phyloP scores from a whole-genome alignment of 2,888 invertebrate species.

The Eristalinus aeneus region DNA sequence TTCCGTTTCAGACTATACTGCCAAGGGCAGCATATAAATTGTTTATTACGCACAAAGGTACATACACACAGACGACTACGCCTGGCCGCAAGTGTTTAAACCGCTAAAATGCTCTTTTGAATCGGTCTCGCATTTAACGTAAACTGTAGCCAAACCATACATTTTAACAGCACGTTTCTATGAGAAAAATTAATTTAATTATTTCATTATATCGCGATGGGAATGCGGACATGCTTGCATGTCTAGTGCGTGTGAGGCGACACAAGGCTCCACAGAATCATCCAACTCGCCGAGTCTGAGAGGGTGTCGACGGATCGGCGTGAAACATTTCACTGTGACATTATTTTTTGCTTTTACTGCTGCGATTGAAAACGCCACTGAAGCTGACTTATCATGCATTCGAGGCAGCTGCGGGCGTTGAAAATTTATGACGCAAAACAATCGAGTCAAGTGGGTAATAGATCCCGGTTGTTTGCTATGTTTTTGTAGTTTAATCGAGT shows the following conservation, averaged over 20 bases:
- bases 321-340: not conserved
- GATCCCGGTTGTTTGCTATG: not conserved
- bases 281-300: not conserved
- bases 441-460: not conserved
- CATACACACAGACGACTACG: not conserved
- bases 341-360: not conserved
- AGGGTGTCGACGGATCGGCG: not conserved
- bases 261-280: not conserved
- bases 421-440: not conserved
- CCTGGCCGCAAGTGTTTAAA: not conserved
- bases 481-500: not conserved
- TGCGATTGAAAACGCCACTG: not conserved
- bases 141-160: not conserved
- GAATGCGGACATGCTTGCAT: not conserved
- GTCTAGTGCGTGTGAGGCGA: not conserved
- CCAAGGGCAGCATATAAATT: not conserved
- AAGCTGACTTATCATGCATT: not conserved
- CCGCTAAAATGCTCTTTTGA: not conserved
- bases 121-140: not conserved
- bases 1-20: not conserved
- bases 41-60: not conserved
- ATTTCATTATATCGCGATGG: not conserved
- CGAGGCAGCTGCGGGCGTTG: not conserved
- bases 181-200: not conserved
- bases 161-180: not conserved